Evolutionary conservation across 1,140 invertebrate genomes (phyloP).

Genomic region (Stegodyphus dumicola): DNA sequence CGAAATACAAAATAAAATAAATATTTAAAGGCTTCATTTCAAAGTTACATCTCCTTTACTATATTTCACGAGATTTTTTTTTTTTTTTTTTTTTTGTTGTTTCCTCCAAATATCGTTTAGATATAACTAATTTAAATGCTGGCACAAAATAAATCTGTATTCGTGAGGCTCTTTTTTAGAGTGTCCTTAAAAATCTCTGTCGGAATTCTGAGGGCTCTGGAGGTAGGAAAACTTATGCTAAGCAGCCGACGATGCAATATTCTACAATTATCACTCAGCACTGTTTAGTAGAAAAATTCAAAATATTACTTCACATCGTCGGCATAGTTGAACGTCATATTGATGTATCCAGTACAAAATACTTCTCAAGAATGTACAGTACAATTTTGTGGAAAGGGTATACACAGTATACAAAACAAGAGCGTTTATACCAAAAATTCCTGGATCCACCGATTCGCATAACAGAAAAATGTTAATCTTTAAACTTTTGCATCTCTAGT

Average conservation of each 20-base stretch:
- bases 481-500: neutral
- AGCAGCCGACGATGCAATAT: slow-evolving; percentile 6
- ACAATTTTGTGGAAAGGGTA: slow-evolving; percentile 32
- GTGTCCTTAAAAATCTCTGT: slow-evolving; percentile 42
- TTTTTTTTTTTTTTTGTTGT: too few relatives aligned
- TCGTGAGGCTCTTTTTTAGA: slow-evolving; percentile 15
- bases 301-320: slow-evolving; percentile 51
- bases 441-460: slow-evolving; percentile 3
- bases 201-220: slow-evolving; percentile 51
- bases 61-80: too few relatives aligned
- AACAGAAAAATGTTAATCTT: slow-evolving; percentile 6
- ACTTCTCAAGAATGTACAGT: slow-evolving; percentile 48
- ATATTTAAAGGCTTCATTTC: too few relatives aligned
- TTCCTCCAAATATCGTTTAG: too few relatives aligned
- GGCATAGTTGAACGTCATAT: slow-evolving; percentile 45
- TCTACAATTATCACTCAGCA: slow-evolving; percentile 57
- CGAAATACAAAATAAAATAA: too few relatives aligned
- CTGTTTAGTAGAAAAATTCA: slow-evolving; percentile 55
- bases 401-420: slow-evolving; percentile 51
- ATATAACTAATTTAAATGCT: too few relatives aligned
- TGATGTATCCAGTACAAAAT: slow-evolving; percentile 45
- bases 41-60: too few relatives aligned
- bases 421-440: neutral
- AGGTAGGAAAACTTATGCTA: slow-evolving; percentile 50
- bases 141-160: neutral